These are phyloP conservation scores for Spatulosminthurus flaviceps DNA, from an alignment of 2,888 invertebrate genomes.

Conservation along the genomic window DNA sequence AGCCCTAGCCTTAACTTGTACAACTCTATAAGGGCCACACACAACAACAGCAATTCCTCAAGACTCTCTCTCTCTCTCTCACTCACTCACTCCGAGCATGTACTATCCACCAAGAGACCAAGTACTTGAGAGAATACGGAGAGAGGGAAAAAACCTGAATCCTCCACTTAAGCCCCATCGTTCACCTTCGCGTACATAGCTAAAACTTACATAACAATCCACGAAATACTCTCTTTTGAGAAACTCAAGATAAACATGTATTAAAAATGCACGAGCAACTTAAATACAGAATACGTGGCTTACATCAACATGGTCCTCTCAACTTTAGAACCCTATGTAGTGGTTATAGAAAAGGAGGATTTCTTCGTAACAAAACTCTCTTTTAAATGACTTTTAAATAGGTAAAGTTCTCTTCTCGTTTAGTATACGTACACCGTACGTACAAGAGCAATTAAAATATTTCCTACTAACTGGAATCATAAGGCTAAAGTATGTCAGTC, in stretches of 20 bases:
- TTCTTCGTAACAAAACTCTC: no score
- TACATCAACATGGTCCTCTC: no score
- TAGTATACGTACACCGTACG: no score
- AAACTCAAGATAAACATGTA: not conserved
- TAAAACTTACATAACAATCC: not conserved
- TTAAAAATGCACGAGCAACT: not conserved
- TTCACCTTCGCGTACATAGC: not conserved
- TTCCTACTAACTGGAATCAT: no score
- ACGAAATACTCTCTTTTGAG: not conserved
- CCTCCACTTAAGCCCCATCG: conserved; percentile 20
- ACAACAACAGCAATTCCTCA: conserved; percentile 53
- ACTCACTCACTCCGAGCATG: conserved; percentile 42
- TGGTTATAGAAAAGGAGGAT: no score
- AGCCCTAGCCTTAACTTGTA: conserved; percentile 51
- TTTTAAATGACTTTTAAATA: no score
- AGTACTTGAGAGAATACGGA: not conserved
- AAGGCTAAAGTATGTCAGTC: no score
- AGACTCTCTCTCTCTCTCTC: no score
- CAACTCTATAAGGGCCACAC: conserved; percentile 64
- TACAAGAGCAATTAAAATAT: no score
- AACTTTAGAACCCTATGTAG: no score
- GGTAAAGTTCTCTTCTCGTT: no score
- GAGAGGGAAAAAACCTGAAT: conserved; percentile 33
- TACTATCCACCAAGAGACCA: not conserved
- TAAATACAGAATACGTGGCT: no score